Evolutionary conservation across 2,113 vertebrate genomes (phyloP).

Genomic region (Brachypteracias leptosomus): DNA sequence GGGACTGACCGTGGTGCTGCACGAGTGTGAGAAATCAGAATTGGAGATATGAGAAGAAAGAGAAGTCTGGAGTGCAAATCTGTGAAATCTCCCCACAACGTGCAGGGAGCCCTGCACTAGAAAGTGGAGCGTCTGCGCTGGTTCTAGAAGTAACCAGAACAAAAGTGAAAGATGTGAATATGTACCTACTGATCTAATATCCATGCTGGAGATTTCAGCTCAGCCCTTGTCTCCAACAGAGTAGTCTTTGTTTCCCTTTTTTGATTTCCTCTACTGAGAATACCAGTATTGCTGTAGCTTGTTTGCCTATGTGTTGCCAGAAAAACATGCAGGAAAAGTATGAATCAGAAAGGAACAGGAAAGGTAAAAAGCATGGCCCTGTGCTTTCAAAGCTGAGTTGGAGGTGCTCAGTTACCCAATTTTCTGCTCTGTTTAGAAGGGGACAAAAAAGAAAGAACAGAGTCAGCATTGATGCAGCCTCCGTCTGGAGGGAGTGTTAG

Average conservation of each 20-base stretch:
- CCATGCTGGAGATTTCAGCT: neutral
- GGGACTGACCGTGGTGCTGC: neutral
- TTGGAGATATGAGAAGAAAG: neutral
- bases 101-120: neutral
- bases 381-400: neutral
- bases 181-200: neutral
- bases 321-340: neutral
- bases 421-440: slow-evolving; percentile 25
- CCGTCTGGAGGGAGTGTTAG: neutral
- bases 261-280: neutral
- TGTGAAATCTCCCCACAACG: neutral
- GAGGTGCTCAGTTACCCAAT: neutral
- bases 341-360: neutral
- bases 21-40: neutral
- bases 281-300: neutral
- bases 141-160: neutral
- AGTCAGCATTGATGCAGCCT: neutral
- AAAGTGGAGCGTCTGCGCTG: accelerated
- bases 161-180: neutral
- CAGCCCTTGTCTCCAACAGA: neutral
- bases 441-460: slow-evolving; percentile 4
- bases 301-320: neutral
- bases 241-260: neutral
- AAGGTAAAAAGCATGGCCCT: neutral
- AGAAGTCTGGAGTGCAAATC: neutral